These are phyloP conservation scores for Yponomeuta malinellus DNA, from an alignment of 2,888 invertebrate species.

Conservation along the genomic window DNA sequence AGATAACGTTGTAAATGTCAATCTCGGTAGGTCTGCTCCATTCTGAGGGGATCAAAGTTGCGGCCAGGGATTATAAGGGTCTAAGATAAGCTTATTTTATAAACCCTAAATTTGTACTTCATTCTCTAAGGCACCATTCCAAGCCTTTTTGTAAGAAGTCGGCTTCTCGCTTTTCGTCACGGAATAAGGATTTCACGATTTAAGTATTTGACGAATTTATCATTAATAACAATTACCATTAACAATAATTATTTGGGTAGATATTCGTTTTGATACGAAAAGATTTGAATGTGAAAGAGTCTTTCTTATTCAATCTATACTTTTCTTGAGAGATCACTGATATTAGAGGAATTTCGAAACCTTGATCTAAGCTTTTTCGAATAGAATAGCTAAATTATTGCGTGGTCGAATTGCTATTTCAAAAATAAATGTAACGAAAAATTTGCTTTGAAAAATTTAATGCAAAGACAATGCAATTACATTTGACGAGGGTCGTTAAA, in stretches of 20 bases:
- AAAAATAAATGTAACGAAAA: neutral
- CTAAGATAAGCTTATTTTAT: slow-evolving; percentile 69
- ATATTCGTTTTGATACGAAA: neutral
- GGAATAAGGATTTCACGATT: neutral
- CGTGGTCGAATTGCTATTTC: too few species aligned
- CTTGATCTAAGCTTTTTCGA: too few species aligned
- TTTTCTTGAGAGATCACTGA: too few species aligned
- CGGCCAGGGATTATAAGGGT: slow-evolving; percentile 71
- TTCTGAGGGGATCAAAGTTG: slow-evolving; percentile 69
- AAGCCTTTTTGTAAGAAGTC: neutral
- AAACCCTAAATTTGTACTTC: slow-evolving; percentile 58
- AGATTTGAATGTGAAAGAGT: too few species aligned
- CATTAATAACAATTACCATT: neutral
- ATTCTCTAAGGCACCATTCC: slow-evolving; percentile 1
- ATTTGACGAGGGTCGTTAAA: slow-evolving; percentile 53
- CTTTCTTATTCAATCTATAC: too few species aligned
- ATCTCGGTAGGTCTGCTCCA: slow-evolving; percentile 62
- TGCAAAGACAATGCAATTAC: slow-evolving; percentile 54
- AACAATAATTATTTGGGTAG: neutral
- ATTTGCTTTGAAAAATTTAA: slow-evolving; percentile 26
- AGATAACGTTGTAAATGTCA: slow-evolving; percentile 69
- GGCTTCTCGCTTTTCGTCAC: neutral
- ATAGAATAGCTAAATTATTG: too few species aligned
- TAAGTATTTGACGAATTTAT: neutral
- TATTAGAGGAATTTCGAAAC: too few species aligned